A percentile compares a stretch with the other conserved stretches of the same genome.
Conservation (phyloP, 2,113 vertebrate species). For the Columba livia region DNA sequence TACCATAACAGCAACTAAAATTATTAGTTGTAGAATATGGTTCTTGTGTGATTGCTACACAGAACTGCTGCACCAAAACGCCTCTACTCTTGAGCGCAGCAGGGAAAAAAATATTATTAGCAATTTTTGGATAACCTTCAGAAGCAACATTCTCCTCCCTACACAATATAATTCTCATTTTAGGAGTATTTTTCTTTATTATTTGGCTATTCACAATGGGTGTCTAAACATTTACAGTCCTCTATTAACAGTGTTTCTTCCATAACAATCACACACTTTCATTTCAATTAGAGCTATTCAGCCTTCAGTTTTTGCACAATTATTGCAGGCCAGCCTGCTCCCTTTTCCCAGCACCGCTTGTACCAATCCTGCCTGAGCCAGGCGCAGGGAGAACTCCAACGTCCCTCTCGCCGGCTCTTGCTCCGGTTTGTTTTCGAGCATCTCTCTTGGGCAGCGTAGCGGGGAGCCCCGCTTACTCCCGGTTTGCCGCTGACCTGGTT, state of each 20-base stretch:
- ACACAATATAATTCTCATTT: slow-evolving; percentile 50
- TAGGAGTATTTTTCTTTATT: slow-evolving; percentile 71
- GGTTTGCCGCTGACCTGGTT: slow-evolving; percentile 43
- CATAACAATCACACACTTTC: slow-evolving; percentile 74
- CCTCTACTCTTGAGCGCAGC: background rate
- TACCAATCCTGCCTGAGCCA: slow-evolving; percentile 55
- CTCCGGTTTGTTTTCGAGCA: slow-evolving; percentile 16
- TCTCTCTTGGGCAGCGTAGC: background rate
- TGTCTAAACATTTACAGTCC: slow-evolving; percentile 82
- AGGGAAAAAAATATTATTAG: slow-evolving; percentile 34
- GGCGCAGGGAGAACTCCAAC: slow-evolving; percentile 41
- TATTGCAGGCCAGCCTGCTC: slow-evolving; percentile 64
- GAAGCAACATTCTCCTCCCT: slow-evolving; percentile 15
- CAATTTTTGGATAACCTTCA: slow-evolving; percentile 61
- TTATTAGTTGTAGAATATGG: slow-evolving; percentile 46
- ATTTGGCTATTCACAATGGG: slow-evolving; percentile 73
- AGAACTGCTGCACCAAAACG: slow-evolving; percentile 39
- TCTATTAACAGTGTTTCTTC: slow-evolving; percentile 72
- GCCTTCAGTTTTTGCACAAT: slow-evolving; percentile 67
- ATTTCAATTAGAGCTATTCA: slow-evolving; percentile 82
- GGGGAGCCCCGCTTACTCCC: slow-evolving; percentile 37
- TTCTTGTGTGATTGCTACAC: slow-evolving; percentile 44
- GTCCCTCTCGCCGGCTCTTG: slow-evolving; percentile 5
- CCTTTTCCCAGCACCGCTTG: slow-evolving; percentile 53
- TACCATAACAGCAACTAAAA: slow-evolving; percentile 55